These are phyloP conservation scores for Drosophila yakuba DNA, from an alignment of 1,140 invertebrate genomes.

Conservation along the genomic window DNA sequence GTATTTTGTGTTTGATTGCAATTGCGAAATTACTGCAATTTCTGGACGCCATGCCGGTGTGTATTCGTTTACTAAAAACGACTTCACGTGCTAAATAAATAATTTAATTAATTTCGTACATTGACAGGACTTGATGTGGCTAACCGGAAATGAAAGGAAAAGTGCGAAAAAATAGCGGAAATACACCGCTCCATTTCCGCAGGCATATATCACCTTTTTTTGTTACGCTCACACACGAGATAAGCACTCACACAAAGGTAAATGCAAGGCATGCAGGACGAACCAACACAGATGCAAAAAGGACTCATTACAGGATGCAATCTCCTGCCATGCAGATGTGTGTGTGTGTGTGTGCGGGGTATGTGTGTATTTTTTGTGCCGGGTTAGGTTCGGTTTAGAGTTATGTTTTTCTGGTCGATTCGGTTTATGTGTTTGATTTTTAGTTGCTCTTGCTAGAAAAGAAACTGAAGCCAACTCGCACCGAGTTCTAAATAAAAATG, in stretches of 20 bases:
- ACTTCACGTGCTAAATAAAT: constrained; percentile 69
- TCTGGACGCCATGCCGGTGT: not conserved
- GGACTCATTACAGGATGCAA: constrained; percentile 23
- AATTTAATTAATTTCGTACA: constrained; percentile 79
- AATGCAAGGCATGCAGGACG: constrained; percentile 25
- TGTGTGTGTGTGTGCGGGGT: not conserved
- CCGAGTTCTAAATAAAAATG: constrained; percentile 57
- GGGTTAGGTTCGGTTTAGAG: constrained; percentile 51
- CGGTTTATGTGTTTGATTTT: constrained; percentile 71
- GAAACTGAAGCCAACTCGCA: constrained; percentile 56
- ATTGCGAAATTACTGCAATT: constrained; percentile 53
- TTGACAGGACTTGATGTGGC: constrained; percentile 63
- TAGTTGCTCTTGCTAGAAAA: constrained; percentile 72
- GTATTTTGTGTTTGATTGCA: constrained; percentile 25
- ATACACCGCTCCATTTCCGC: constrained; percentile 27
- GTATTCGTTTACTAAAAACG: not conserved
- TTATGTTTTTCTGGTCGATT: constrained; percentile 39
- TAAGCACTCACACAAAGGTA: constrained; percentile 16
- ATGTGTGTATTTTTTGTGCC: constrained; percentile 17
- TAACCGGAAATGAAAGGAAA: constrained; percentile 39
- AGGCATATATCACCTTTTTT: constrained; percentile 15
- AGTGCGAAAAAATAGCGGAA: constrained; percentile 19
- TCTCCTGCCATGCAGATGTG: constrained; percentile 44
- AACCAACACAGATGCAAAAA: constrained; percentile 12
- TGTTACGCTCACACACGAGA: not conserved